Evolutionary conservation across 2,888 invertebrate genomes (phyloP), one percentile per base, ranked within the genome.

Genomic region (Ecliptopera silaceata): DNA sequence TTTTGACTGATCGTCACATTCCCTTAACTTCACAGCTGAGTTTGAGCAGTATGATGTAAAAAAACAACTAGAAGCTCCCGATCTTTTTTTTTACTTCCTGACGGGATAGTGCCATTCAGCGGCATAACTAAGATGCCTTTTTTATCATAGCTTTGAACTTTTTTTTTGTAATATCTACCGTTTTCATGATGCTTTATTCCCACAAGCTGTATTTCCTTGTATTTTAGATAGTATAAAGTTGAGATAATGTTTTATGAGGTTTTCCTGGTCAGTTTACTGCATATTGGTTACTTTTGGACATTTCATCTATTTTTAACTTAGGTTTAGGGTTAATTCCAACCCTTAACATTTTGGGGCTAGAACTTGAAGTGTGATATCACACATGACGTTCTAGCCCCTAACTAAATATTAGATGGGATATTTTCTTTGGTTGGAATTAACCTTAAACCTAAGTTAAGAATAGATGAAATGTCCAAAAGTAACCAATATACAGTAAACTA

Each of bases 101-200:
- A n/a, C 45, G 38, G 22, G 64, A 67, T 70, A 66, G 64, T 45
- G 58, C 39, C 54, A 61, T 50, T 61, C 61, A 59, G 56, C 42
- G 42, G 49, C 63, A 54, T 71, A 47, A 22, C 8, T 15, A 56
- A 60, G 53, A 55, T 55, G 59, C 42, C 62, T 61, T 70, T 69
- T 74, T 72, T 72, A 68, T 62, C 65, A 70, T 72, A 68, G 61
- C 59, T 56, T 60, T 58, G 56, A 63, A 65, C 61, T 64, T 69
- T 59, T 69, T 59, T 26, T 64, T 38, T 58, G 58, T 55, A 56
- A 48, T 53, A 60, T 58, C 62, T 62, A 55, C 47, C 22, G 36
- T 64, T 63, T 59, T 47, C 58, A 49, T 55, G 64, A 49, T 59
- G 54, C 57, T 65, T 56, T 64, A 64, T 66, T 59, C 42, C 55